A percentile compares a stretch with the other conserved stretches of the same genome.
These are phyloP conservation scores for Trachurus trachurus DNA, from an alignment of 2,797 vertebrate genomes.

Conservation along the genomic window DNA sequence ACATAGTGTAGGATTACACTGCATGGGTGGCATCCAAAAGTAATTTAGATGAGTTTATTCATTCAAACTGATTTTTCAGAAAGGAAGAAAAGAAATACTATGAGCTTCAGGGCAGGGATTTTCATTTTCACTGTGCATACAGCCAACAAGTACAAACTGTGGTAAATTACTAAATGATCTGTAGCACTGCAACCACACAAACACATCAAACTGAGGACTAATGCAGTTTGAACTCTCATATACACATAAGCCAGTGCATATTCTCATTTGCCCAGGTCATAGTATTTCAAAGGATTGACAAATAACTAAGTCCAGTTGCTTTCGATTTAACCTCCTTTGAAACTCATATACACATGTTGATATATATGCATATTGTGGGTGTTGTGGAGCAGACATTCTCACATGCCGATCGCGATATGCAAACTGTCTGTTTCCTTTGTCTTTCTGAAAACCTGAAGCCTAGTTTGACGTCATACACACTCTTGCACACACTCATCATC, in stretches of 20 bases:
- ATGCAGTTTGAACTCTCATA: background rate
- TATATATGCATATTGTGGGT: background rate
- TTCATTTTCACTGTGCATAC: background rate
- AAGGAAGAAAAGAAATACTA: background rate
- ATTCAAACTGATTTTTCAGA: background rate
- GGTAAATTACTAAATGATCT: too few relatives aligned
- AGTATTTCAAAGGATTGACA: too few relatives aligned
- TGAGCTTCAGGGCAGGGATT: too few relatives aligned
- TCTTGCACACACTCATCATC: background rate
- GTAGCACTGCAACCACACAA: background rate
- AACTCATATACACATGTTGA: too few relatives aligned
- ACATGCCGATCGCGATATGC: background rate
- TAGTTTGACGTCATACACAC: background rate
- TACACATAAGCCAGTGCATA: too few relatives aligned
- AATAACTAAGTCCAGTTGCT: too few relatives aligned
- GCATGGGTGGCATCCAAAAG: background rate
- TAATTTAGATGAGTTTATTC: background rate
- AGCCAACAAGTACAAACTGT: background rate
- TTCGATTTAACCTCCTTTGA: too few relatives aligned
- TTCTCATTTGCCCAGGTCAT: too few relatives aligned
- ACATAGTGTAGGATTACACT: background rate
- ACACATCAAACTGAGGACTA: background rate
- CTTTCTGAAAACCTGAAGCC: background rate
- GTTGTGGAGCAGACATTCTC: background rate
- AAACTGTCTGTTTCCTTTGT: background rate